These are phyloP conservation scores for Teleopsis dalmanni DNA, from an alignment of 1,140 invertebrate species.

Conservation along the genomic window DNA sequence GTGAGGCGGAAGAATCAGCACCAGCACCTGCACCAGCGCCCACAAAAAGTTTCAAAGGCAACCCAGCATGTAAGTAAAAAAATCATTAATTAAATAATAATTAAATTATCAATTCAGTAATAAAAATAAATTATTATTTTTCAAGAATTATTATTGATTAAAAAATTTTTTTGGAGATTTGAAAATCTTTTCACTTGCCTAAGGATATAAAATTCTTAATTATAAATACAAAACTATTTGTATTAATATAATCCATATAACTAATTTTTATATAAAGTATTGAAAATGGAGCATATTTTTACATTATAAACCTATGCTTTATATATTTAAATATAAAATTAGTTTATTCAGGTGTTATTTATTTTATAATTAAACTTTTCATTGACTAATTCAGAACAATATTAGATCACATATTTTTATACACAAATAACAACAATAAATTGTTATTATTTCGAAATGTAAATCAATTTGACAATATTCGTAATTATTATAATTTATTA, in stretches of 20 bases:
- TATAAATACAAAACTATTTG: not conserved
- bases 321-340: not conserved
- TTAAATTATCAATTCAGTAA: not conserved
- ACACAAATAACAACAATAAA: not conserved
- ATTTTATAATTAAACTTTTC: not conserved
- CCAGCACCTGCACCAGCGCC: slow-evolving; percentile 21
- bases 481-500: not conserved
- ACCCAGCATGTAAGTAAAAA: slow-evolving; percentile 30
- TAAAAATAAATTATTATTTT: not conserved
- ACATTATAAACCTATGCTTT: not conserved
- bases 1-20: slow-evolving; percentile 23
- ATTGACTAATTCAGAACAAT: too few relatives aligned
- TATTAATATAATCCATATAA: not conserved
- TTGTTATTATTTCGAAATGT: not conserved
- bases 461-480: not conserved
- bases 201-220: not conserved
- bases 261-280: not conserved
- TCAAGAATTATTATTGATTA: not conserved
- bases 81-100: not conserved
- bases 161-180: not conserved
- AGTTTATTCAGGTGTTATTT: not conserved
- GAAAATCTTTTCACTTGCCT: not conserved
- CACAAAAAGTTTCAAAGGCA: slow-evolving; percentile 33
- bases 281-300: not conserved
- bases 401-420: not conserved